phyloP scores from a whole-genome alignment of 2,888 invertebrate species.

The Mactromeris polynyma region DNA sequence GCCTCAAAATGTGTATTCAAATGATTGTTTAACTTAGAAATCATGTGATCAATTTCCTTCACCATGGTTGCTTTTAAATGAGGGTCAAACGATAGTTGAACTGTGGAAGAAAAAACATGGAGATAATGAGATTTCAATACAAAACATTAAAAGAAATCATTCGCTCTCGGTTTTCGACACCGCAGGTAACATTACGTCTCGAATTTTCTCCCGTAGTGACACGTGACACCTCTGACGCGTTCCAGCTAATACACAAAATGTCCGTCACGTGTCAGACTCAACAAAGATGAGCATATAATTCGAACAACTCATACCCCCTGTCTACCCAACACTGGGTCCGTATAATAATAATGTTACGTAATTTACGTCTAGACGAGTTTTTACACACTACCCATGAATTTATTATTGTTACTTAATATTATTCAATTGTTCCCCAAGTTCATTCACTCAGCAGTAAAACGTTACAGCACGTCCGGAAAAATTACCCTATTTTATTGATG shows the following conservation, averaged over 20 bases:
- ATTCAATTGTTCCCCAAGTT: background rate
- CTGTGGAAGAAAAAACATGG: background rate
- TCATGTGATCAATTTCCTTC: background rate
- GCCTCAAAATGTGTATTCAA: background rate
- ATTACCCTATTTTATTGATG: background rate
- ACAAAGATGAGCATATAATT: background rate
- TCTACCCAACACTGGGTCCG: background rate
- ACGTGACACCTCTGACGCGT: background rate
- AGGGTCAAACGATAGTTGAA: conserved; percentile 11
- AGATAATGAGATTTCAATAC: conserved; percentile 6
- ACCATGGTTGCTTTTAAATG: background rate
- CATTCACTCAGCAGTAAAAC: background rate
- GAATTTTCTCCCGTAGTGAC: background rate
- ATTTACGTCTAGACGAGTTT: conserved; percentile 11
- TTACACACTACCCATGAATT: background rate
- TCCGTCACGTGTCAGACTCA: background rate
- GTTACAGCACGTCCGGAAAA: background rate
- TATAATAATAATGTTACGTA: background rate
- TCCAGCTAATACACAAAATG: conserved; percentile 3
- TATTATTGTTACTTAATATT: background rate
- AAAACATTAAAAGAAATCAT: background rate
- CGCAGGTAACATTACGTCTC: background rate
- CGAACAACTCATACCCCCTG: background rate
- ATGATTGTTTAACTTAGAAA: background rate
- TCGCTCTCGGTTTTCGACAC: background rate